Conservation (phyloP, 2,797 vertebrate genomes). For the Oreortyx pictus region DNA sequence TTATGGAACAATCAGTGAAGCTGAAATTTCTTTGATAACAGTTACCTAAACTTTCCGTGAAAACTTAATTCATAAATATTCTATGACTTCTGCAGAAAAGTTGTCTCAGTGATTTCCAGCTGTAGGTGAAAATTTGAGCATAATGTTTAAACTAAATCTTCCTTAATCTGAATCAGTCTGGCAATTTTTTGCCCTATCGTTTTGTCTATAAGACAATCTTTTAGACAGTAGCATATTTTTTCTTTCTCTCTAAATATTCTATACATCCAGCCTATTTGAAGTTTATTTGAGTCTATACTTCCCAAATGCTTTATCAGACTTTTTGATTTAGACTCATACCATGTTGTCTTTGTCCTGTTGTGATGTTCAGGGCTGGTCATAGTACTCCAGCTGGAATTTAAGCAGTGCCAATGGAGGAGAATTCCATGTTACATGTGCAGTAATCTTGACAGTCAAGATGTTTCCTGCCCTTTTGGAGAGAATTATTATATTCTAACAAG, state of each 20-base stretch:
- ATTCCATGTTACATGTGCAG: not conserved
- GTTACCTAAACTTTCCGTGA: not conserved
- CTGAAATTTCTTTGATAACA: not conserved
- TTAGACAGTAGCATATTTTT: accelerated
- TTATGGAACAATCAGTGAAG: not conserved
- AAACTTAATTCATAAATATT: not conserved
- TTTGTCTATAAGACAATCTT: not conserved
- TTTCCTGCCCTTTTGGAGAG: not conserved
- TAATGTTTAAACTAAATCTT: not conserved
- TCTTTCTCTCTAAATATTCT: not conserved
- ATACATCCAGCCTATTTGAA: not conserved
- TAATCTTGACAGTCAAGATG: not conserved
- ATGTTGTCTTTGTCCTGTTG: not conserved
- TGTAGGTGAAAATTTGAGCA: not conserved
- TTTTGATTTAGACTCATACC: not conserved
- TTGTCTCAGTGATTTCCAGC: not conserved
- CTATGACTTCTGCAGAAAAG: not conserved
- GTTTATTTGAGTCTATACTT: not conserved
- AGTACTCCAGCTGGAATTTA: not conserved
- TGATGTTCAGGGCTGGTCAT: not conserved
- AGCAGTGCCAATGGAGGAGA: not conserved
- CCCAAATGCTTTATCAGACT: not conserved
- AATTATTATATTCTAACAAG: not conserved
- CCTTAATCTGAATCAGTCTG: too few species aligned
- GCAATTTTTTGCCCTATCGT: accelerated